phyloP scores from a whole-genome alignment of 2,797 vertebrate species.

The Rhinatrema bivittatum region DNA sequence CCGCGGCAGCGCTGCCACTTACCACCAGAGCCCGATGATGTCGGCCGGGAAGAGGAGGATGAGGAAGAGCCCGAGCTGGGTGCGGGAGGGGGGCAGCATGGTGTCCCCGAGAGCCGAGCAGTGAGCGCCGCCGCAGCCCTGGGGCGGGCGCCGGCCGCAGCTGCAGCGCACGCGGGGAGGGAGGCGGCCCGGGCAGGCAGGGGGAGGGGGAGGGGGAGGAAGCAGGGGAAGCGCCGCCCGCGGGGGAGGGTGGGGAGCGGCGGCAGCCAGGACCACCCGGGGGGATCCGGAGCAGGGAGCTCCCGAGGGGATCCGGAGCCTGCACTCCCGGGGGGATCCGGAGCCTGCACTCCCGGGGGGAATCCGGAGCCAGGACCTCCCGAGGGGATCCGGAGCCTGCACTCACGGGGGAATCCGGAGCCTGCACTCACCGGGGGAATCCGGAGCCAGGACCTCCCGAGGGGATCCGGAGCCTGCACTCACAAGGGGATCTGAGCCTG shows the following conservation, averaged over 20 bases:
- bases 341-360: background rate
- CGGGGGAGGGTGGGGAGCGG: background rate
- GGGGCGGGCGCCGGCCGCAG: background rate
- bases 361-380: no score
- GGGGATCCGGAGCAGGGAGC: background rate
- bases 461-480: no score
- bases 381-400: background rate
- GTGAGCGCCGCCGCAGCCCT: background rate
- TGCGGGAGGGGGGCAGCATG: background rate
- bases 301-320: background rate
- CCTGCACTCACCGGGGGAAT: no score
- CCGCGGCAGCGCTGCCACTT: slow-evolving; percentile 48
- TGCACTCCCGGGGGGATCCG: background rate
- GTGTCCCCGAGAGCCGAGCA: background rate
- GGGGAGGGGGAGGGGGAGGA: background rate
- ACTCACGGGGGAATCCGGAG: background rate
- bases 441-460: no score
- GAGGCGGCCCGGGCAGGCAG: background rate
- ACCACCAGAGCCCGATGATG: slow-evolving; percentile 94
- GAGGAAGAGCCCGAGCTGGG: background rate
- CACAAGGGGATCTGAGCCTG: no score
- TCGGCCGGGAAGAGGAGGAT: background rate
- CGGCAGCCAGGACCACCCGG: no score
- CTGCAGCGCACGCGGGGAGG: background rate
- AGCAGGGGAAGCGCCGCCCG: background rate